Conservation (phyloP, 2,113 vertebrate genomes). For the Plectropomus leopardus region DNA sequence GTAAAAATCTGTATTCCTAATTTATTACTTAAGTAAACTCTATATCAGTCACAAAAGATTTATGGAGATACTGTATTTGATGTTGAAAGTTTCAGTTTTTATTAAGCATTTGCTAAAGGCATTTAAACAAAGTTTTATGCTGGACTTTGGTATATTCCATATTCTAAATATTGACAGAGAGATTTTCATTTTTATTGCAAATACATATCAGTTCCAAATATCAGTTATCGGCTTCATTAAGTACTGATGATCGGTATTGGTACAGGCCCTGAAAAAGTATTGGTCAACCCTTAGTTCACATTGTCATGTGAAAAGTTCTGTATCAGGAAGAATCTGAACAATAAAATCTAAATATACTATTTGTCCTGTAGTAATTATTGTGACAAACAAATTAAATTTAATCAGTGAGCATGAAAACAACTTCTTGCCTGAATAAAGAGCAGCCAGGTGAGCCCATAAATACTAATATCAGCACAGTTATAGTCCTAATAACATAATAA, state of each 20-base stretch:
- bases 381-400: not conserved
- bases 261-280: too few species aligned
- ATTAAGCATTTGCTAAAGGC: too few species aligned
- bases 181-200: too few species aligned
- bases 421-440: not conserved
- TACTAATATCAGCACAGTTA: not conserved
- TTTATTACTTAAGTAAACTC: not conserved
- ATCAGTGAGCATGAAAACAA: conserved; percentile 8
- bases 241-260: too few species aligned
- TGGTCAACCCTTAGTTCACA: not conserved
- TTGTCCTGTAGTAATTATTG: conserved; percentile 1
- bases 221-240: too few species aligned
- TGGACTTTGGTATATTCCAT: too few species aligned
- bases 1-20: not conserved
- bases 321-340: not conserved
- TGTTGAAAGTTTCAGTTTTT: too few species aligned
- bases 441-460: not conserved
- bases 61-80: not conserved
- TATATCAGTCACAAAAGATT: not conserved
- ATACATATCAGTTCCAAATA: too few species aligned
- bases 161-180: too few species aligned
- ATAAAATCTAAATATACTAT: not conserved
- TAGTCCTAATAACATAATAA: not conserved
- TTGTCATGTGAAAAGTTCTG: not conserved
- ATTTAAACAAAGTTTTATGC: too few species aligned